These are phyloP conservation scores for Amia ocellicauda DNA, from an alignment of 2,113 vertebrate genomes.

Conservation along the genomic window DNA sequence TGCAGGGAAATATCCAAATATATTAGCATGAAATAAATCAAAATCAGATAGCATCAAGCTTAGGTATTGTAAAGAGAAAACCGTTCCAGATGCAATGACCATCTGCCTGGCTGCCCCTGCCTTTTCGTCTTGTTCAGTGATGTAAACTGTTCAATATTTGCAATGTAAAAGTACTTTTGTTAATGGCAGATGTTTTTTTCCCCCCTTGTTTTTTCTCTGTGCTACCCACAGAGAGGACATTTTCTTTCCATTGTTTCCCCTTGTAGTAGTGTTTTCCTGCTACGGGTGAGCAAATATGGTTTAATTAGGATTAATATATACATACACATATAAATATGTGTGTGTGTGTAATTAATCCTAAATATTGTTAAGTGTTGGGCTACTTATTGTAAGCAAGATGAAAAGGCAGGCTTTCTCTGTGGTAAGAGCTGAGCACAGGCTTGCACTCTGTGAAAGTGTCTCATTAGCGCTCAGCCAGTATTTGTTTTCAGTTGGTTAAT, in stretches of 20 bases:
- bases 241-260: constrained; percentile 30
- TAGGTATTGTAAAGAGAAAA: constrained; percentile 54
- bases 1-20: constrained; percentile 44
- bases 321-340: too few relatives aligned
- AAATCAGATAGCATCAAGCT: constrained; percentile 47
- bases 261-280: constrained; percentile 27
- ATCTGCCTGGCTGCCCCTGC: constrained; percentile 48
- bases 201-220: neutral
- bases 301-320: constrained; percentile 35
- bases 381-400: constrained; percentile 19
- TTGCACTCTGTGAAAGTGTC: neutral
- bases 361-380: constrained; percentile 18
- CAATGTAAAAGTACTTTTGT: constrained; percentile 27
- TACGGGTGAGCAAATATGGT: constrained; percentile 30
- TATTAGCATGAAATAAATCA: constrained; percentile 67
- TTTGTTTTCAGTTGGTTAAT: constrained; percentile 14
- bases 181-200: constrained; percentile 15
- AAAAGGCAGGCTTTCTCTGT: constrained; percentile 20
- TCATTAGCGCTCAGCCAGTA: neutral
- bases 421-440: neutral
- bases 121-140: constrained; percentile 24
- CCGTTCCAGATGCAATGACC: constrained; percentile 60
- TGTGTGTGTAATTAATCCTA: constrained; percentile 37
- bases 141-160: constrained; percentile 36
- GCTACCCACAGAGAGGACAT: constrained; percentile 26